A percentile compares a stretch with the other conserved stretches of the same genome.
Conservation (phyloP, 2,113 vertebrate species). For the Nyctereutes procyonoides region DNA sequence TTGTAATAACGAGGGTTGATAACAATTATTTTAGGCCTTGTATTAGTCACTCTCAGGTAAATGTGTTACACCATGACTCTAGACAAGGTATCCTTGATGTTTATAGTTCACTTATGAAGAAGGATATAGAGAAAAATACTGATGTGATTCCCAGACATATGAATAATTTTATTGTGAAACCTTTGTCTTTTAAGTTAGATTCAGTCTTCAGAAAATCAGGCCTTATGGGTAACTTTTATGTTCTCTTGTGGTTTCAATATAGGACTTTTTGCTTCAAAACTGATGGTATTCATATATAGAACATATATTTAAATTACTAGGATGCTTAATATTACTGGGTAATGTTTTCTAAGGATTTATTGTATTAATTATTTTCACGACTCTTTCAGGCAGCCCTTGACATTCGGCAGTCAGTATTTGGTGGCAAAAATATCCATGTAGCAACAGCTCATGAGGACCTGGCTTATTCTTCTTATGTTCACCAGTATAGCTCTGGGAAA, state of each 20-base stretch:
- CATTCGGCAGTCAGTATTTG: constrained; percentile 99
- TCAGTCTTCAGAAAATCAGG: constrained; percentile 30
- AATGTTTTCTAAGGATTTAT: constrained; percentile 24
- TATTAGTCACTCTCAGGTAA: not conserved
- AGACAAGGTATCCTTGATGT: not conserved
- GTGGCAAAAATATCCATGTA: constrained; percentile 99
- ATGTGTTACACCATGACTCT: not conserved
- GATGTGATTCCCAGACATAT: not conserved
- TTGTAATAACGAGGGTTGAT: not conserved
- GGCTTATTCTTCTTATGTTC: constrained; percentile 98
- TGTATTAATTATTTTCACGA: not conserved
- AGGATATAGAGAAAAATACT: not conserved
- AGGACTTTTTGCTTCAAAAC: constrained; percentile 39
- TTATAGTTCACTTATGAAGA: constrained; percentile 6
- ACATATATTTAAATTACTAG: not conserved
- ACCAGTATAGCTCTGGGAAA: constrained; percentile 99
- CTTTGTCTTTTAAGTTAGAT: not conserved
- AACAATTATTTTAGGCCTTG: constrained; percentile 24
- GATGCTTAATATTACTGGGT: constrained; percentile 33
- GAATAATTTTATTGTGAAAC: not conserved
- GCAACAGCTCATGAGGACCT: constrained; percentile 98
- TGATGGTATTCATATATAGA: not conserved
- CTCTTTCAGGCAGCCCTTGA: constrained; percentile 94
- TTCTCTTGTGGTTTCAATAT: constrained; percentile 29
- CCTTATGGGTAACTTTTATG: not conserved